Evolutionary conservation across 2,797 vertebrate species (phyloP), one percentile per base, ranked within the genome.

Genomic region (Notoglanidium macrostoma): DNA sequence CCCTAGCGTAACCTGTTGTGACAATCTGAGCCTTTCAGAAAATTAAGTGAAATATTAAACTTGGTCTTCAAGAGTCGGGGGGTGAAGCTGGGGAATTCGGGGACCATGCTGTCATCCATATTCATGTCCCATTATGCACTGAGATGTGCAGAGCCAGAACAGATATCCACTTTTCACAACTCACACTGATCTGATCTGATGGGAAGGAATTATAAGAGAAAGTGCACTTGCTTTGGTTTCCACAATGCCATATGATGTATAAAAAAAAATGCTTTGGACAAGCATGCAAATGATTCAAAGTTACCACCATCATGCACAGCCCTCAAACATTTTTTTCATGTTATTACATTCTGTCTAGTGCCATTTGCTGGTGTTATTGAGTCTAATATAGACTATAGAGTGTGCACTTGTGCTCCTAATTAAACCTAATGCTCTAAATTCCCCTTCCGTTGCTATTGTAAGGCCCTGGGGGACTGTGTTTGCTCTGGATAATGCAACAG

Each of bases 11-110:
- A 83, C 85, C 86, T 32, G 12, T 55, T 74, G 61, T 86, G 88
- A 88, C 88, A 82, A 29, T 74, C 46, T 65, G 78, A 87, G 74
- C 49, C 19, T 89, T 68, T 89, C 76, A 55, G 87, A 88, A 89
- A 90, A 89, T 86, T 57, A 89, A 91, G 70, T 86, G 84, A 86
- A 83, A 88, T 88, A 86, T 88, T 83, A 83, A 86, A 88, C 79
- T 86, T 54, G 61, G 40, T 86, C 11, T 78, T 86, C 23, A 83
- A 82, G 82, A 65, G 79, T 17, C 26, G 49, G 70, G 59, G 70
- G 14, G 54, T 5, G 77, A 32, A n/a, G 17, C n/a, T 23, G 55
- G 46, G 57, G 49, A 70, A 85, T 65, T 77, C 55, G 29, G 32
- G 78, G 77, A 32, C 59, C 84, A 76, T 83, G 84, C 87, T 74